Evolutionary conservation across 2,797 vertebrate species (phyloP).

Genomic region (Anomalospiza imberbis): DNA sequence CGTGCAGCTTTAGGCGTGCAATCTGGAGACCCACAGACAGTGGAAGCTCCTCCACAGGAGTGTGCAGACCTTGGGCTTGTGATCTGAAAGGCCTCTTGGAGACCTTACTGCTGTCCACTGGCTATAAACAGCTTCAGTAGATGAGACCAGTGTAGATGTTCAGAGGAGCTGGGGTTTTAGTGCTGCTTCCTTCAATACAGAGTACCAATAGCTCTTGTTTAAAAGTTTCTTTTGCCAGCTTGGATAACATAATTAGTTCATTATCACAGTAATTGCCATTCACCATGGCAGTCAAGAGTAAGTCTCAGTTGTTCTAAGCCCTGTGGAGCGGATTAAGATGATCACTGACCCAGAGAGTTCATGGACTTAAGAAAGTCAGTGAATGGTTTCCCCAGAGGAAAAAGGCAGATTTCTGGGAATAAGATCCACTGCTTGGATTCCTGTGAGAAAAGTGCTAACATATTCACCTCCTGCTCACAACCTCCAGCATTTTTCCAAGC

Average conservation of each 20-base stretch:
- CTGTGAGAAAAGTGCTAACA: not conserved
- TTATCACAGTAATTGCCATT: not conserved
- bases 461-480: not conserved
- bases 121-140: not conserved
- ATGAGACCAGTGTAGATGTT: not conserved
- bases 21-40: not conserved
- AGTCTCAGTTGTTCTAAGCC: not conserved
- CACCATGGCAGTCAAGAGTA: not conserved
- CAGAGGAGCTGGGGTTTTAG: not conserved
- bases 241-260: not conserved
- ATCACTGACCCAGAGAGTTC: not conserved
- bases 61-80: accelerated
- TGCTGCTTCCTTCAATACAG: not conserved
- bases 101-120: not conserved
- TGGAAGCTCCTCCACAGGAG: not conserved
- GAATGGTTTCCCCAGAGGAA: not conserved
- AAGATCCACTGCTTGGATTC: not conserved
- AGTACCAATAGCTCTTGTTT: not conserved
- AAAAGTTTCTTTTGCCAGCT: not conserved
- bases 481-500: not conserved
- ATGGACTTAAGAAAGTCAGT: not conserved
- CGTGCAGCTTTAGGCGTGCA: not conserved
- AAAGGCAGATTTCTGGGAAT: not conserved
- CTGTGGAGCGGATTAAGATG: not conserved
- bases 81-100: not conserved